These are phyloP conservation scores for Sternarchorhynchus goeldii DNA, from an alignment of 2,797 vertebrate species.

Conservation along the genomic window DNA sequence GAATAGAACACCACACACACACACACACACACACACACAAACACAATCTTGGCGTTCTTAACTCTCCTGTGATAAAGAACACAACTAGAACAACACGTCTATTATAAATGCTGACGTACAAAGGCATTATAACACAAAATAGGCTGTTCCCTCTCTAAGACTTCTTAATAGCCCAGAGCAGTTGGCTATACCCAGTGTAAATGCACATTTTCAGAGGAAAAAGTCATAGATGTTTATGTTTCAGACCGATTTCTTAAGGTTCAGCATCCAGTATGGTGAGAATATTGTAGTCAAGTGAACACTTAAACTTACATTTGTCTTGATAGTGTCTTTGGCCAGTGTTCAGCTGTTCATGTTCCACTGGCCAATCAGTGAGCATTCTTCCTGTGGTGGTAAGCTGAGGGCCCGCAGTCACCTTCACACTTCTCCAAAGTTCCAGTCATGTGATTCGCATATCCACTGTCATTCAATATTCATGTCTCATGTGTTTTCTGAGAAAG, in stretches of 20 bases:
- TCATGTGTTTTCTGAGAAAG: conserved; percentile 46
- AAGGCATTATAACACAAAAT: conserved; percentile 1
- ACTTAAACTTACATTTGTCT: conserved; percentile 3
- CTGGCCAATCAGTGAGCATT: conserved; percentile 47
- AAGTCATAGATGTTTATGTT: neutral
- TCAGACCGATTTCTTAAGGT: neutral
- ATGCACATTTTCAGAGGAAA: neutral
- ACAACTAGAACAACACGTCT: conserved; percentile 9
- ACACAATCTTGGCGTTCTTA: neutral
- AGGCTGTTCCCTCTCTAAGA: neutral
- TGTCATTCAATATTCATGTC: conserved; percentile 56
- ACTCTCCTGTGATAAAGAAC: conserved; percentile 3
- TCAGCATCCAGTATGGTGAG: neutral
- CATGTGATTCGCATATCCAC: conserved; percentile 57
- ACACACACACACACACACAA: neutral
- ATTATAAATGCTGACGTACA: neutral
- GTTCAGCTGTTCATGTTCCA: conserved; percentile 47
- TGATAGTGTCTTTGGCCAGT: conserved; percentile 16
- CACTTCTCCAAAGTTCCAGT: conserved; percentile 52
- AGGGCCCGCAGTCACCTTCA: conserved; percentile 53
- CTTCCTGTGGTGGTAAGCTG: conserved; percentile 45
- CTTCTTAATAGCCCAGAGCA: neutral
- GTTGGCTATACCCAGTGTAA: neutral
- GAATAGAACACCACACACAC: neutral
- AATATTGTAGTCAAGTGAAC: neutral